Evolutionary conservation across 2,888 invertebrate genomes (phyloP), one percentile per base, ranked within the genome.

Genomic region (Phengaris arion): DNA sequence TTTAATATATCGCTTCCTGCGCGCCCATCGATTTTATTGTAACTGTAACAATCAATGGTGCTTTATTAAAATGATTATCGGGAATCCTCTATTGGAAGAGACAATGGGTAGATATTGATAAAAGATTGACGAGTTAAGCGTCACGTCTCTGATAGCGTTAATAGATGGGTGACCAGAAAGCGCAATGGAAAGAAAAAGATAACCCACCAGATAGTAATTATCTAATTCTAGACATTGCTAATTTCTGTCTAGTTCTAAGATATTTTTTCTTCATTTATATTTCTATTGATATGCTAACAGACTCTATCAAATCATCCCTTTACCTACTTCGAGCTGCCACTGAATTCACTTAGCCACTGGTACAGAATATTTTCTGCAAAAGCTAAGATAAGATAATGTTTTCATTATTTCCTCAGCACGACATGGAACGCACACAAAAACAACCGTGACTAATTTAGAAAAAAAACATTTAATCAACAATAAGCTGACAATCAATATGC

Each of bases 1-100:
- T 89, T 78, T 81, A 80, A 81, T 81, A 89, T 86, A 92, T 91
- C 87, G 86, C 84, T 91, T 92, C 91, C 91, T 89, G 92, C 82
- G 6, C 74, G 77, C 80, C 80, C 85, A 86, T 85, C 86, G 85
- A 87, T 87, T 84, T 84, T 82, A 85, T 85, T 85, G 64, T 35
- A n/a, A n/a, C 55, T 55, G 52, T 52, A 52, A 52, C 52, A 52
- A 64, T 64, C 45, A 12, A 45, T 13, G 52, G 64, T 64, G 64
- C 64, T 64, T 64, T 64, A 64, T 64, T 64, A 64, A 35, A 64
- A 64, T 64, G 15, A 64, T 64, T 64, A 64, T 64, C 45, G 6
- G 48, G 64, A 64, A 12, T 64, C 59, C 15, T 64, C 35, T 64
- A 45, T 64, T 35, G 64, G 64, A 10, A 45, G 35, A 64, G 64